phyloP scores from a whole-genome alignment of 2,888 invertebrate genomes.

The Abrostola tripartita region DNA sequence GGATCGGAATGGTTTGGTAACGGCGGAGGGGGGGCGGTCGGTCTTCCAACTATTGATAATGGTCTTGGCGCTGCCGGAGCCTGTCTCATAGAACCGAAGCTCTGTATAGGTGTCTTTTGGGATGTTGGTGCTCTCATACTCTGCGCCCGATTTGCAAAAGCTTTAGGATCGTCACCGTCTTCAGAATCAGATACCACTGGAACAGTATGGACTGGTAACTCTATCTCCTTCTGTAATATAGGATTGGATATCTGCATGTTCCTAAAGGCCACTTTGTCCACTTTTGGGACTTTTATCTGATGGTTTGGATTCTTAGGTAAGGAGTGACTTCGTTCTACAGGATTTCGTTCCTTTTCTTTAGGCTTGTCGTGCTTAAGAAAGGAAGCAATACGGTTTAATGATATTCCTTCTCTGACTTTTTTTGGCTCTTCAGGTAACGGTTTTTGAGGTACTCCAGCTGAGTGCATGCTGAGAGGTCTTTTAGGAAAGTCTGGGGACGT shows the following conservation, averaged over 20 bases:
- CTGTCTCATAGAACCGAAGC: constrained; percentile 95
- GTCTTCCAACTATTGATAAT: constrained; percentile 92
- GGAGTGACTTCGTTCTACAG: constrained; percentile 87
- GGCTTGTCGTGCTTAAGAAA: constrained; percentile 90
- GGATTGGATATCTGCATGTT: constrained; percentile 95
- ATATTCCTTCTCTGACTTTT: constrained; percentile 88
- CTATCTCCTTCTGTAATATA: constrained; percentile 91
- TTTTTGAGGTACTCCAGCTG: constrained; percentile 76
- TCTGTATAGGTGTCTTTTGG: constrained; percentile 90
- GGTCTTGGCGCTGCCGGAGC: constrained; percentile 91
- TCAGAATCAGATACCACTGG: constrained; percentile 88
- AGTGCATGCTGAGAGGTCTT: constrained; percentile 86
- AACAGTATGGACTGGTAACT: constrained; percentile 88
- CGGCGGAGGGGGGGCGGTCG: constrained; percentile 93
- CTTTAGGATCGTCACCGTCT: constrained; percentile 86
- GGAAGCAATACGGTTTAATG: constrained; percentile 92
- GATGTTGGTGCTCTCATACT: constrained; percentile 91
- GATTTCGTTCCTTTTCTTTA: constrained; percentile 84
- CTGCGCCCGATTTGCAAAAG: constrained; percentile 92
- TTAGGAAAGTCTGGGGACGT: constrained; percentile 77
- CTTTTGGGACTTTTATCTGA: constrained; percentile 90
- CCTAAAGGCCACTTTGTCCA: constrained; percentile 91
- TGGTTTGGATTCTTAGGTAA: constrained; percentile 88
- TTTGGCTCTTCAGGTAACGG: constrained; percentile 86
- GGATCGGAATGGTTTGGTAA: constrained; percentile 86